These are phyloP conservation scores for Marronus borbonicus DNA, from an alignment of 2,888 invertebrate genomes.

Conservation along the genomic window DNA sequence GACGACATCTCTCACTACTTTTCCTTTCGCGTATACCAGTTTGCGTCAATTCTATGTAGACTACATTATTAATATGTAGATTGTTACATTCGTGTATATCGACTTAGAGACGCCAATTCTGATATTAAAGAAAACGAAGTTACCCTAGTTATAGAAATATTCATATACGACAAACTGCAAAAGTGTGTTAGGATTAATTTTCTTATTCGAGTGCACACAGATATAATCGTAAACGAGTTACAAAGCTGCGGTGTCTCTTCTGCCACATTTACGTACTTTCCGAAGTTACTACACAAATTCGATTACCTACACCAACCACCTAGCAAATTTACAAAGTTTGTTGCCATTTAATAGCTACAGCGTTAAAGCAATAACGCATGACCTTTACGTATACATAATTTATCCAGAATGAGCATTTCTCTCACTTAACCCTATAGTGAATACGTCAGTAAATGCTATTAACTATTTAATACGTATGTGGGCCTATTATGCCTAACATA, in stretches of 20 bases:
- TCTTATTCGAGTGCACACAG: neutral
- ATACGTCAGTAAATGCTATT: too few species aligned
- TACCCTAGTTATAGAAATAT: neutral
- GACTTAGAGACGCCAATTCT: neutral
- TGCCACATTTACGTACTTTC: neutral
- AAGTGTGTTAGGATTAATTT: neutral
- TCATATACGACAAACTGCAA: neutral
- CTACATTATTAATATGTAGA: neutral
- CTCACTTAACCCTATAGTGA: neutral
- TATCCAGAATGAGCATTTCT: conserved; percentile 7
- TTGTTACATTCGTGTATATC: neutral
- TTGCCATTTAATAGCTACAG: neutral
- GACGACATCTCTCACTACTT: too few species aligned
- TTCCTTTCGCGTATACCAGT: neutral
- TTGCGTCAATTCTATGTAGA: neutral
- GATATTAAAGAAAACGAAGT: neutral
- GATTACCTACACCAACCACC: neutral
- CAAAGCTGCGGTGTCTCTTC: neutral
- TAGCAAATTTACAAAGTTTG: neutral
- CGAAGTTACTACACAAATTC: conserved; percentile 6
- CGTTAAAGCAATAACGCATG: neutral
- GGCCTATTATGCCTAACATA: too few species aligned
- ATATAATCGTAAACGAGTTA: neutral
- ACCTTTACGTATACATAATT: neutral
- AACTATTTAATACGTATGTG: too few species aligned